phyloP scores from a whole-genome alignment of 2,888 invertebrate genomes.

The Galerucella pusilla region DNA sequence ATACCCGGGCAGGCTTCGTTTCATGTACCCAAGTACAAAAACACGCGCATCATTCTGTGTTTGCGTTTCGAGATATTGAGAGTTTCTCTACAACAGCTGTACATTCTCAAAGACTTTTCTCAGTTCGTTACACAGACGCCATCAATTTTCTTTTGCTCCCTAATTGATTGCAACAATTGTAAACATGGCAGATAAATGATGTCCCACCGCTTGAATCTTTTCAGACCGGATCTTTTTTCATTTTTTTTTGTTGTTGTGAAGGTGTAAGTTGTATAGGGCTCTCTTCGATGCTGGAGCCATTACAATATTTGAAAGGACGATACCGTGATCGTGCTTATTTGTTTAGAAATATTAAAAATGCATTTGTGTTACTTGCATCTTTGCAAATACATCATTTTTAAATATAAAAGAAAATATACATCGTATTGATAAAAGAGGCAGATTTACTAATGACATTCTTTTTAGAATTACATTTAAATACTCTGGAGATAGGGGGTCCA shows the following conservation, averaged over 20 bases:
- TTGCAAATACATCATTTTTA: not conserved
- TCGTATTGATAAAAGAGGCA: too few relatives aligned
- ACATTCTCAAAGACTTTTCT: constrained; percentile 41
- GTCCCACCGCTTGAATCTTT: constrained; percentile 33
- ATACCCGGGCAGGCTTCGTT: constrained; percentile 11
- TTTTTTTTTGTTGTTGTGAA: not conserved
- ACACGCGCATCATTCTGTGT: constrained; percentile 14
- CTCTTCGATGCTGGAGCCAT: not conserved
- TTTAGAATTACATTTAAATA: too few relatives aligned
- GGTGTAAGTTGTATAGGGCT: not conserved
- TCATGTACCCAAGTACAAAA: constrained; percentile 13
- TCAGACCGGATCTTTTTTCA: constrained; percentile 17
- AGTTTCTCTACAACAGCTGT: constrained; percentile 38
- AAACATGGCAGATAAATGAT: constrained; percentile 42
- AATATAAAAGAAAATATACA: not conserved
- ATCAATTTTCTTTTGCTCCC: constrained; percentile 45
- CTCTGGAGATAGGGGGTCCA: too few relatives aligned
- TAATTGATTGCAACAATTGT: constrained; percentile 41
- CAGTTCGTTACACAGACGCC: constrained; percentile 38
- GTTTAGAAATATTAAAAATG: not conserved
- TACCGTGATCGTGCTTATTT: not conserved
- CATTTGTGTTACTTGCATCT: not conserved
- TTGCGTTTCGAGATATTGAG: constrained; percentile 26
- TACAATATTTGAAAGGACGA: not conserved
- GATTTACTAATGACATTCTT: too few relatives aligned